Conservation (phyloP, 2,113 vertebrate genomes). For the Chrysemys picta region DNA sequence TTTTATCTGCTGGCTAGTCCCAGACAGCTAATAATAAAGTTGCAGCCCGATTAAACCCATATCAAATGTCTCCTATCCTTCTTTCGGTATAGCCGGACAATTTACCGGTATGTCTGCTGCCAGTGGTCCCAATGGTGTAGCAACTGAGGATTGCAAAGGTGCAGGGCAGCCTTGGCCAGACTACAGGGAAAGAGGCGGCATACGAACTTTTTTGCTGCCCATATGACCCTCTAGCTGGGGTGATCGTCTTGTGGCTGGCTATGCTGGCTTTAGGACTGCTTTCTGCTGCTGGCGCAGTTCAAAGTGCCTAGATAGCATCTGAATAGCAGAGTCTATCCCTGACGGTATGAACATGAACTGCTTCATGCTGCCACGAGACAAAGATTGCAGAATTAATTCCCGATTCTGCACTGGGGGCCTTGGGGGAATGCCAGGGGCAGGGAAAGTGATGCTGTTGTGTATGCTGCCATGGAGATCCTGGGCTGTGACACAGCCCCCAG, state of each 20-base stretch:
- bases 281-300: background rate
- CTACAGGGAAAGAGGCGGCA: background rate
- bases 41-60: too few relatives aligned
- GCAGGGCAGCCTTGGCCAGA: background rate
- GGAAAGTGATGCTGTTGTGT: background rate
- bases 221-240: background rate
- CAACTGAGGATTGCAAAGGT: background rate
- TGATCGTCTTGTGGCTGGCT: fast-evolving
- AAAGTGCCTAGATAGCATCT: background rate
- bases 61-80: too few relatives aligned
- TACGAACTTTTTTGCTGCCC: background rate
- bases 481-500: background rate
- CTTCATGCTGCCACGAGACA: background rate
- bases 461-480: background rate
- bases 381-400: background rate
- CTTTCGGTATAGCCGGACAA: too few relatives aligned
- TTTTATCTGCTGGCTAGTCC: too few relatives aligned
- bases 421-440: background rate
- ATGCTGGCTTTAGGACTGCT: background rate
- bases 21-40: too few relatives aligned
- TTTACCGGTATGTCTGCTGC: background rate
- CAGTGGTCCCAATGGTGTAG: background rate
- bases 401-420: background rate
- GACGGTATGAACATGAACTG: background rate
- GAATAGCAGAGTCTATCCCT: background rate